Percentiles rank a stretch among this genome's conserved stretches.
Evolutionary conservation across 1,140 invertebrate genomes (phyloP).

Genomic region (Drosophila pandora): DNA sequence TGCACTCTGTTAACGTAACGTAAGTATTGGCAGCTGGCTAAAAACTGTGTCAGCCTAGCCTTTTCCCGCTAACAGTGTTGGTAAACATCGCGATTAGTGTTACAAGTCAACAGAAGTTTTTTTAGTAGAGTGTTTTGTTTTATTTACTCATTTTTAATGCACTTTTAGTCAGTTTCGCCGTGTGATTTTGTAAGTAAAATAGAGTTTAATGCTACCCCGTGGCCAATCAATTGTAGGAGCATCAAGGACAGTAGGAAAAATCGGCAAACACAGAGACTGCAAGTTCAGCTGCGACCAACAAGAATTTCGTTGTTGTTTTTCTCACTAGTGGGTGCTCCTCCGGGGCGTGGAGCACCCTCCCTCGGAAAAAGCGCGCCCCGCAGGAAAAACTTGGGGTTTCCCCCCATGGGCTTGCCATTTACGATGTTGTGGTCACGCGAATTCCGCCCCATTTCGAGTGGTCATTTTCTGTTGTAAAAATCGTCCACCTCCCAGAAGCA

Average conservation of each 20-base stretch:
- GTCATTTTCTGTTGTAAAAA: constrained; percentile 14
- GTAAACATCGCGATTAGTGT: not conserved
- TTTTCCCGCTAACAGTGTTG: not conserved
- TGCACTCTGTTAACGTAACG: not conserved
- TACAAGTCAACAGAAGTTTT: constrained; percentile 22
- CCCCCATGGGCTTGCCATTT: constrained; percentile 12
- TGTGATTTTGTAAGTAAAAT: constrained; percentile 65
- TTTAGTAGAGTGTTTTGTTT: constrained; percentile 69
- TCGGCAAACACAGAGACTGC: constrained; percentile 39
- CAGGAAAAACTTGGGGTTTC: constrained; percentile 13
- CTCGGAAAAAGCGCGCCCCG: constrained; percentile 6
- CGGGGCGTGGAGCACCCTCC: constrained; percentile 49
- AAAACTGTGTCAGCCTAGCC: no score
- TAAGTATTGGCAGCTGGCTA: not conserved
- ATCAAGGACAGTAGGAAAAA: constrained; percentile 6
- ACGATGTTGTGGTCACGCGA: constrained; percentile 65
- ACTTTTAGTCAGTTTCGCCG: constrained; percentile 51
- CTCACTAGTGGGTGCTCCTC: constrained; percentile 51
- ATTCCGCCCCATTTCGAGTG: constrained; percentile 57
- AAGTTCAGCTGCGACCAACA: constrained; percentile 64
- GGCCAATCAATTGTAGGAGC: not conserved
- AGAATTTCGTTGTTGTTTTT: constrained; percentile 45
- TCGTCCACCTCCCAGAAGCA: not conserved
- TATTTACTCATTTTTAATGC: constrained; percentile 71
- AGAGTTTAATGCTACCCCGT: constrained; percentile 44